Evolutionary conservation across 2,888 invertebrate species (phyloP).

Genomic region (Diarsia mendica): DNA sequence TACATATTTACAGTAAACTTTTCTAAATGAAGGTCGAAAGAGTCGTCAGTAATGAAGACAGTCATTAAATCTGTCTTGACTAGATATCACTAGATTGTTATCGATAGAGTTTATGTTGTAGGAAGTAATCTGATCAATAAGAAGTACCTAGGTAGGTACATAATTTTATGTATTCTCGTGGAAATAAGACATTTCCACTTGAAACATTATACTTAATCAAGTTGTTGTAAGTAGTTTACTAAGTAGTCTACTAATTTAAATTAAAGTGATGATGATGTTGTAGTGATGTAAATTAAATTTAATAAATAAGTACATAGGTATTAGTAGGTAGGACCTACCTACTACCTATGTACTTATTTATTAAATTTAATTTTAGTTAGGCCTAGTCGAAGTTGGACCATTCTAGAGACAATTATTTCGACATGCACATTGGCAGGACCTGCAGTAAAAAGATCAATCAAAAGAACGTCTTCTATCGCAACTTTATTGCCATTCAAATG

Average conservation of each 20-base stretch:
- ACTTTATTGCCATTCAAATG: conserved; percentile 21
- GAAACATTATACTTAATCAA: conserved; percentile 7
- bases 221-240: neutral
- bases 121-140: conserved; percentile 44
- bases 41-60: conserved; percentile 58
- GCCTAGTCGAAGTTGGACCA: neutral
- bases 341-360: neutral
- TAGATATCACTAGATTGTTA: conserved; percentile 47
- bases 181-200: neutral
- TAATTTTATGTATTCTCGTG: neutral
- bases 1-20: conserved; percentile 31
- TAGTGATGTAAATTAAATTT: too few species aligned
- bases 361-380: neutral
- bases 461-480: conserved; percentile 11
- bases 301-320: too few species aligned
- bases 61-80: conserved; percentile 52
- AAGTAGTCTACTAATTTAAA: too few species aligned
- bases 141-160: neutral
- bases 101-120: conserved; percentile 46
- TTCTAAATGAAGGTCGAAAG: conserved; percentile 48
- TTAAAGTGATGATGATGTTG: too few species aligned
- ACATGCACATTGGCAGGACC: neutral
- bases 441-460: conserved; percentile 4
- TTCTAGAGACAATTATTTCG: neutral
- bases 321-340: too few species aligned